These are phyloP conservation scores for Haliclona indistincta DNA, from an alignment of 37 sponge, comb jelly and placozoan genomes.

Conservation along the genomic window DNA sequence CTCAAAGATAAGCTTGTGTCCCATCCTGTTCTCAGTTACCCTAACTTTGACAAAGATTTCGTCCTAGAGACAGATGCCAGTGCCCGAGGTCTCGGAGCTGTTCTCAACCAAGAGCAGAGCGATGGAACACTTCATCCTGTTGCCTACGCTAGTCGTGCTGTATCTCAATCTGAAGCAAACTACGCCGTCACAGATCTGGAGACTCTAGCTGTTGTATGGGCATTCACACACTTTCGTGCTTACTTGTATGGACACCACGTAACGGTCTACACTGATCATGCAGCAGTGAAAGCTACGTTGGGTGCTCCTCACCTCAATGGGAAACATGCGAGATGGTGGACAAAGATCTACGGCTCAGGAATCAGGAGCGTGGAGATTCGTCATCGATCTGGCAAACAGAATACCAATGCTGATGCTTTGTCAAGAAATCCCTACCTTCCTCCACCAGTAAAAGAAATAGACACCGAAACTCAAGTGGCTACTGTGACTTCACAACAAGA, in stretches of 20 bases:
- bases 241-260: constrained; percentile 41
- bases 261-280: constrained; percentile 44
- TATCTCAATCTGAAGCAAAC: constrained; percentile 14
- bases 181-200: constrained; percentile 59
- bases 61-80: constrained; percentile 55
- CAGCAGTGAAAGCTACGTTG: constrained; percentile 15
- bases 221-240: constrained; percentile 28
- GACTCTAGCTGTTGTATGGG: constrained; percentile 49
- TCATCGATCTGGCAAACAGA: constrained; percentile 19
- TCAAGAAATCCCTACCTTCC: constrained; percentile 2
- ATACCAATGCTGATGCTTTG: constrained; percentile 36
- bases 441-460: too few relatives aligned
- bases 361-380: constrained; percentile 9
- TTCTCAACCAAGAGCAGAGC: constrained; percentile 30
- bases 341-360: constrained; percentile 5
- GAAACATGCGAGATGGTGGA: constrained; percentile 2
- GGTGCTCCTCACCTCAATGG: constrained; percentile 8
- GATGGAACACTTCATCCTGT: constrained; percentile 29
- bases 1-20: constrained; percentile 9
- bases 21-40: constrained; percentile 29
- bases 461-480: too few relatives aligned
- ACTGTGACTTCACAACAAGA: too few relatives aligned
- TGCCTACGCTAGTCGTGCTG: constrained; percentile 47
- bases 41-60: constrained; percentile 24
- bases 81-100: constrained; percentile 37